Conservation (phyloP, 2,797 vertebrate genomes). For the Hapalemur alaotrensis region DNA sequence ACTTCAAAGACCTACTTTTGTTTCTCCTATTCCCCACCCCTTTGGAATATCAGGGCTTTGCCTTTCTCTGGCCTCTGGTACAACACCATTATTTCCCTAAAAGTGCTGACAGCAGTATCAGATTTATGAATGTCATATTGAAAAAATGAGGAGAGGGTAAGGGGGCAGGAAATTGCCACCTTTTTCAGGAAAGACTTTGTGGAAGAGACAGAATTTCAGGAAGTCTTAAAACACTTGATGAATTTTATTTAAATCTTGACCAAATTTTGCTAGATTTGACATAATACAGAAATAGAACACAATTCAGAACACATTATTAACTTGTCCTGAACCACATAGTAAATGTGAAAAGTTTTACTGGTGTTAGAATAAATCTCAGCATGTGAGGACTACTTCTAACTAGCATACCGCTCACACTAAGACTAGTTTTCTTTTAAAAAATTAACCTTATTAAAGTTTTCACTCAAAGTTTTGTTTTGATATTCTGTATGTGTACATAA, state of each 20-base stretch:
- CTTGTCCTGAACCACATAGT: neutral
- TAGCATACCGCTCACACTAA: neutral
- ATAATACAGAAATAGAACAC: neutral
- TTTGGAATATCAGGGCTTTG: neutral
- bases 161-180: neutral
- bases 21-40: neutral
- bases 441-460: conserved; percentile 25
- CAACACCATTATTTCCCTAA: neutral
- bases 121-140: neutral
- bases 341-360: conserved; percentile 24
- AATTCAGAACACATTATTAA: conserved; percentile 28
- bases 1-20: neutral
- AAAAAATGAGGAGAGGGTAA: neutral
- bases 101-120: neutral
- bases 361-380: conserved; percentile 25
- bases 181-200: neutral
- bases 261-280: conserved; percentile 41
- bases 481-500: neutral
- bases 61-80: neutral
- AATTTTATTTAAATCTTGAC: conserved; percentile 16
- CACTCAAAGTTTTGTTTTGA: conserved; percentile 52
- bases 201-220: conserved; percentile 17
- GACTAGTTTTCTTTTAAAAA: conserved; percentile 33
- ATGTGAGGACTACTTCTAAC: neutral
- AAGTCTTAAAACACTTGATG: neutral